phyloP scores from a whole-genome alignment of 2,888 invertebrate species.

The Meteorus colon region DNA sequence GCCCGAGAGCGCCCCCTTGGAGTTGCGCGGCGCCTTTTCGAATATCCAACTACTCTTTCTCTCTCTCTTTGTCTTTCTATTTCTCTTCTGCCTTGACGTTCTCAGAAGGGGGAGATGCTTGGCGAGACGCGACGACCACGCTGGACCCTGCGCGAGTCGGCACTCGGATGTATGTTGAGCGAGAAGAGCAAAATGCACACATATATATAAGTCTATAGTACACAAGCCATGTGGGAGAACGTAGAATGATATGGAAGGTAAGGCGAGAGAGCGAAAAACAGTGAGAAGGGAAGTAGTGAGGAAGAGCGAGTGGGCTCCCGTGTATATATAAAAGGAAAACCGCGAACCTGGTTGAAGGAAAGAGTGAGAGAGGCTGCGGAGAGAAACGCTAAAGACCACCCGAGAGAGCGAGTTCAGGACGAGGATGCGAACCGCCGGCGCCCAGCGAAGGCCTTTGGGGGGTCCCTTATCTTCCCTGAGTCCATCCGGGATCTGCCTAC shows the following conservation, averaged over 20 bases:
- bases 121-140: constrained; percentile 48
- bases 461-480: constrained; percentile 69
- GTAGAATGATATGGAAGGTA: constrained; percentile 37
- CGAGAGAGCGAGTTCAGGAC: constrained; percentile 69
- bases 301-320: constrained; percentile 33
- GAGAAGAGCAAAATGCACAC: background rate
- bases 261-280: constrained; percentile 45
- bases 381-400: constrained; percentile 67
- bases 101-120: constrained; percentile 53
- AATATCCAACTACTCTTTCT: constrained; percentile 43
- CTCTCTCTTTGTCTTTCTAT: constrained; percentile 20
- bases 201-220: background rate
- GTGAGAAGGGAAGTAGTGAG: constrained; percentile 45
- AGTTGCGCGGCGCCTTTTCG: constrained; percentile 55
- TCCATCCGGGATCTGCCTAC: constrained; percentile 49
- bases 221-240: constrained; percentile 13
- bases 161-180: constrained; percentile 33
- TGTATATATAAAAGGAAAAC: constrained; percentile 43
- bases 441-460: constrained; percentile 69
- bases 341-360: constrained; percentile 42
- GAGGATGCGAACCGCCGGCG: constrained; percentile 70
- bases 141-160: constrained; percentile 41
- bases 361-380: constrained; percentile 43
- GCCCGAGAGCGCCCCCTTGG: constrained; percentile 41
- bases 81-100: constrained; percentile 42